Evolutionary conservation across 2,113 vertebrate genomes (phyloP), one percentile per base, ranked within the genome.

Genomic region (Herpetotheres cachinnans): DNA sequence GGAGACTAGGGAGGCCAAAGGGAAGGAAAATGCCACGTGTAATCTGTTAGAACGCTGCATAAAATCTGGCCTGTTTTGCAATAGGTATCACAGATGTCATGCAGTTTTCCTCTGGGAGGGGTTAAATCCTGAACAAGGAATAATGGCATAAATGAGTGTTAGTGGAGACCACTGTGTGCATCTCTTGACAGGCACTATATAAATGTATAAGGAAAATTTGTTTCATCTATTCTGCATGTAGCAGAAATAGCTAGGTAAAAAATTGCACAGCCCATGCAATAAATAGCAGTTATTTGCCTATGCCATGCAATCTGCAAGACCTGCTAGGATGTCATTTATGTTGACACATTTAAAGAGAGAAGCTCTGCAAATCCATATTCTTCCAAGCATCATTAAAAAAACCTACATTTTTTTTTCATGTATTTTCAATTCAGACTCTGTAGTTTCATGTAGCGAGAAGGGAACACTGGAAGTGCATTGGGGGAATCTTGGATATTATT

Each of bases 271-370:
- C 38, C 44, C 26, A 63, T 82, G 86, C 89, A 92, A 97, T 97
- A 95, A 97, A 97, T 78, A 93, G 94, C 81, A 86, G 90, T 93
- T 93, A 97, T 95, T 95, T 96, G 94, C 80, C 90, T 92, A 50
- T 82, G 92, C 92, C 82, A 65, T 86, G 86, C 55, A 87, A 95
- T 90, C 92, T 93, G 82, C 89, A 89, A 92, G 95, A 93, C 92
- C 83, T 81, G 74, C 71, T 90, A 93, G 79, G 63, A 81, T 94
- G 94, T 92, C 95, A 83, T 97, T 97, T 94, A 95, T 78, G 88
- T 88, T 94, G 93, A 90, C 92, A 95, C 82, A 72, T 96, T 95
- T 95, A 88, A 93, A 90, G 88, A 92, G 70, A 85, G 82, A 90
- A 82, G 38, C 86, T 90, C 93, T 78, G 85, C 73, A 88, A 90